Evolutionary conservation across 1,140 invertebrate species (phyloP).

Genomic region (Drosophila elegans): DNA sequence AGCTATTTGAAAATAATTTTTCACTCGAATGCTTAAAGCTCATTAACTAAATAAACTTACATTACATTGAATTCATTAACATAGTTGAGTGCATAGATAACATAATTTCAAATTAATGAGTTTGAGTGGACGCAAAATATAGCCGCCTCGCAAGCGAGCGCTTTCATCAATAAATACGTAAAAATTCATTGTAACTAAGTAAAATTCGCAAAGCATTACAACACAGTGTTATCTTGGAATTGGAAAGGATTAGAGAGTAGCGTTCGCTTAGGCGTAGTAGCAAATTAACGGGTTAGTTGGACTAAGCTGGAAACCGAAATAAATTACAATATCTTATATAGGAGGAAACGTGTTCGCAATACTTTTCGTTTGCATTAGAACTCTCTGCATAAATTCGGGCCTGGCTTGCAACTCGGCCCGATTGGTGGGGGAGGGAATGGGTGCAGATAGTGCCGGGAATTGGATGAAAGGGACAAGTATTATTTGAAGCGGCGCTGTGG

Average conservation of each 20-base stretch:
- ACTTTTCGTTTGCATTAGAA: conserved; percentile 68
- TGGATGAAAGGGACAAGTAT: conserved; percentile 37
- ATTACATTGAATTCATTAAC: conserved; percentile 47
- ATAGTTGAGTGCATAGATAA: conserved; percentile 42
- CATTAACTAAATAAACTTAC: conserved; percentile 18
- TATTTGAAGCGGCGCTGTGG: conserved; percentile 81
- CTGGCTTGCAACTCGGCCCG: conserved; percentile 29
- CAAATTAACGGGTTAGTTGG: conserved; percentile 66
- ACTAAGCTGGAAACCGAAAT: conserved; percentile 64
- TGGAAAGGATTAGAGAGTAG: conserved; percentile 40
- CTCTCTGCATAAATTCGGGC: conserved; percentile 44
- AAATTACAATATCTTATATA: conserved; percentile 72
- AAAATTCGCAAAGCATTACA: conserved; percentile 48
- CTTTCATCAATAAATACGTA: conserved; percentile 50
- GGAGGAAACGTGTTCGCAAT: conserved; percentile 67
- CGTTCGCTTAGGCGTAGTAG: conserved; percentile 20
- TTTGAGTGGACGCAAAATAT: conserved; percentile 71
- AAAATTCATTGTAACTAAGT: conserved; percentile 37
- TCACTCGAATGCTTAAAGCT: conserved; percentile 42
- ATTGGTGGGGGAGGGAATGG: conserved; percentile 56
- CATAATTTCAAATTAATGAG: conserved; percentile 51
- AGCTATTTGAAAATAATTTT: conserved; percentile 4
- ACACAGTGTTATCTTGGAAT: conserved; percentile 37
- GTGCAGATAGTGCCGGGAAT: conserved; percentile 54
- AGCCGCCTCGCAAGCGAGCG: conserved; percentile 34